Evolutionary conservation across 2,113 vertebrate species (phyloP).

Genomic region (Peromyscus polionotus): DNA sequence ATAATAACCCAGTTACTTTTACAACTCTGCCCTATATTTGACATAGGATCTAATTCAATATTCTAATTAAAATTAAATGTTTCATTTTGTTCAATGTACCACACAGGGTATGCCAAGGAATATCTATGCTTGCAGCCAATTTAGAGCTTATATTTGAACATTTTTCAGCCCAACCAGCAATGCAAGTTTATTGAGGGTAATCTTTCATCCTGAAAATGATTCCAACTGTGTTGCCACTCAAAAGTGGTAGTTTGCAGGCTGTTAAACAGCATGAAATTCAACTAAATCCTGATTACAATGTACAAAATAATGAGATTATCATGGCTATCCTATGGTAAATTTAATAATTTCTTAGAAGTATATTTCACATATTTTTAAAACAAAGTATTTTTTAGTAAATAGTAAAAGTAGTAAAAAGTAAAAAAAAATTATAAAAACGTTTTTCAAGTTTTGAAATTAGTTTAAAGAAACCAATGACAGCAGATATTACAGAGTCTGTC

Average conservation of each 20-base stretch:
- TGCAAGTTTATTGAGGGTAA: constrained; percentile 44
- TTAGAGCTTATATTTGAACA: constrained; percentile 56
- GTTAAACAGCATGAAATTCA: constrained; percentile 71
- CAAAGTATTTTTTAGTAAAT: background rate
- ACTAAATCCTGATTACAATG: constrained; percentile 54
- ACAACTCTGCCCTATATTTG: constrained; percentile 66
- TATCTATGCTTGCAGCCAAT: constrained; percentile 57
- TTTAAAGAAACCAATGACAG: background rate
- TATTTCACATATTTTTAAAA: constrained; percentile 55
- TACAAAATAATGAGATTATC: constrained; percentile 66
- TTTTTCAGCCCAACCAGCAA: constrained; percentile 65
- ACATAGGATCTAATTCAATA: constrained; percentile 72
- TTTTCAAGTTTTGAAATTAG: constrained; percentile 40
- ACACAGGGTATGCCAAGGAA: constrained; percentile 29
- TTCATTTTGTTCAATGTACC: constrained; percentile 68
- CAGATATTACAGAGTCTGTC: background rate
- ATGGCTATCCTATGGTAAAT: constrained; percentile 57
- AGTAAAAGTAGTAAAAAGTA: background rate
- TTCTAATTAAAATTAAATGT: constrained; percentile 79
- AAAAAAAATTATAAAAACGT: background rate
- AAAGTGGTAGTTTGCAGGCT: background rate
- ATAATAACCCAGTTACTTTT: constrained; percentile 51
- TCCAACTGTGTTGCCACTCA: constrained; percentile 63
- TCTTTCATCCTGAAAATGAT: constrained; percentile 75
- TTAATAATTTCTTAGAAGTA: constrained; percentile 64